phyloP scores from a whole-genome alignment of 1,140 invertebrate species.

The Solenopsis invicta region DNA sequence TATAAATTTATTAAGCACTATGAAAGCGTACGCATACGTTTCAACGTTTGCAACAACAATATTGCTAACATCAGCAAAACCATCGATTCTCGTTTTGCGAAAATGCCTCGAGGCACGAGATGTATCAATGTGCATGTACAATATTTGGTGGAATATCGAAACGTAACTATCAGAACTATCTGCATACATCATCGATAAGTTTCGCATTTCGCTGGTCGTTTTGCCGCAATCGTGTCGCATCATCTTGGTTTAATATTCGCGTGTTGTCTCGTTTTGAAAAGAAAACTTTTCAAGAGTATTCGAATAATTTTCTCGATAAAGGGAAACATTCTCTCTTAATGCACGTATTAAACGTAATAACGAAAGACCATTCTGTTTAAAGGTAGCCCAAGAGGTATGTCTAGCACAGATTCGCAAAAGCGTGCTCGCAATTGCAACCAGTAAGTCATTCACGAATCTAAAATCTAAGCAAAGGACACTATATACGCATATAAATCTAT shows the following conservation, averaged over 20 bases:
- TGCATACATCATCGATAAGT: conserved; percentile 46
- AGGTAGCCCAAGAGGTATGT: conserved; percentile 87
- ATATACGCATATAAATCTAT: conserved; percentile 36
- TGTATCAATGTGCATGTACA: conserved; percentile 73
- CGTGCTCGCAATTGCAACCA: conserved; percentile 81
- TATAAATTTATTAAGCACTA: not conserved
- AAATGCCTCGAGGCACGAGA: conserved; percentile 71
- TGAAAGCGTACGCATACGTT: not conserved
- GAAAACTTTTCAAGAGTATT: not conserved
- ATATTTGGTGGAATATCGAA: conserved; percentile 65
- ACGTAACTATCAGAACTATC: conserved; percentile 56
- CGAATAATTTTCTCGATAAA: conserved; percentile 8
- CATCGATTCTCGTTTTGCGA: conserved; percentile 57
- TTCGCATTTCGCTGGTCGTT: conserved; percentile 52
- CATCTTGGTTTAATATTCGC: conserved; percentile 25
- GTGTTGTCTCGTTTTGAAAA: not conserved
- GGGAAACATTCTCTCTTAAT: not conserved
- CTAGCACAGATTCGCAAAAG: conserved; percentile 85
- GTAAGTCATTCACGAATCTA: conserved; percentile 83
- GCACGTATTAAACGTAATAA: conserved; percentile 74
- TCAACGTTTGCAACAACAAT: not conserved
- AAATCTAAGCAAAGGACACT: conserved; percentile 40
- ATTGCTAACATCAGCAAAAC: conserved; percentile 29
- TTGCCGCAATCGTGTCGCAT: conserved; percentile 17
- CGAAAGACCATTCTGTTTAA: conserved; percentile 84